These are phyloP conservation scores for Syrrhaptes paradoxus DNA, from an alignment of 2,113 vertebrate genomes.

Conservation along the genomic window DNA sequence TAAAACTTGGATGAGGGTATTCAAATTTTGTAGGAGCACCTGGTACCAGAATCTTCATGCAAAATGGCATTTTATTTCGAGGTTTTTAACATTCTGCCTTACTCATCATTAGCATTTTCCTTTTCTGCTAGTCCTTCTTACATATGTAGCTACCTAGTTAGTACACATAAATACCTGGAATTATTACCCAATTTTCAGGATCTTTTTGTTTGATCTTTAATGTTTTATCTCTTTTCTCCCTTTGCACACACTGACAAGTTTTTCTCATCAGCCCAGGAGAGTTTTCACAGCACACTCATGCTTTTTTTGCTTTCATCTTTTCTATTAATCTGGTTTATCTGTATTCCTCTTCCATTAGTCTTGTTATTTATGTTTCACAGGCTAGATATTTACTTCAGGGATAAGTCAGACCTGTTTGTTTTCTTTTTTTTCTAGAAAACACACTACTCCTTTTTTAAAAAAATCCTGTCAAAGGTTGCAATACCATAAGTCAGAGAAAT, in stretches of 20 bases:
- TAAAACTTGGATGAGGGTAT: background rate
- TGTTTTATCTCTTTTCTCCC: conserved; percentile 1
- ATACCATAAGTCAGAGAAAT: background rate
- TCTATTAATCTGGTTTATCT: conserved; percentile 55
- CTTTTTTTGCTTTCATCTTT: conserved; percentile 35
- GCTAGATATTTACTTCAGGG: background rate
- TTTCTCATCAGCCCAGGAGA: conserved; percentile 18
- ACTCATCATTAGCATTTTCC: background rate
- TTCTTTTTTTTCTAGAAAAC: background rate
- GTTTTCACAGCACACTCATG: background rate
- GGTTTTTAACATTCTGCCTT: background rate
- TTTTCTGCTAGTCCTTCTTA: background rate
- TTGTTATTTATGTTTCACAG: conserved; percentile 46
- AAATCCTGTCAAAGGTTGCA: conserved; percentile 5
- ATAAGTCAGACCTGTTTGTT: background rate
- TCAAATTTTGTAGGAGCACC: background rate
- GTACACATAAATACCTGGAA: background rate
- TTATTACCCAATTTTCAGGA: background rate
- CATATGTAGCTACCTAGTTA: background rate
- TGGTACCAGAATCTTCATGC: background rate
- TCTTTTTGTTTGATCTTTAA: conserved; percentile 24
- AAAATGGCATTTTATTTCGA: background rate
- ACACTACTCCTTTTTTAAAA: background rate
- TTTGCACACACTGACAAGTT: background rate
- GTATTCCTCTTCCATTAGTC: conserved; percentile 45